Conservation (phyloP, 2,113 vertebrate genomes). For the Dissostichus mawsoni region DNA sequence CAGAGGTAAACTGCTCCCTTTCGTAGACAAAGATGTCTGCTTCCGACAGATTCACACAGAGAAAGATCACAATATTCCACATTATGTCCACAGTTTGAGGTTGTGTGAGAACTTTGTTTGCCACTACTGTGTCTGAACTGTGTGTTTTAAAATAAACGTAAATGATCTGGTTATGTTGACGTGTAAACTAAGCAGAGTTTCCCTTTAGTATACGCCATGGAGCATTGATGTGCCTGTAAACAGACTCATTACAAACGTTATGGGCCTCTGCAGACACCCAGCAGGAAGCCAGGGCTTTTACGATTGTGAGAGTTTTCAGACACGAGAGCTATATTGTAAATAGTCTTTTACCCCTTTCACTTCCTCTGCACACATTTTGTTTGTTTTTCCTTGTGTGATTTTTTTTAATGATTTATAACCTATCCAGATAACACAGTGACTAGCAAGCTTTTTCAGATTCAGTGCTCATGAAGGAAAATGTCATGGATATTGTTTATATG, state of each 20-base stretch:
- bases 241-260: constrained; percentile 33
- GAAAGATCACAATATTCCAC: constrained; percentile 21
- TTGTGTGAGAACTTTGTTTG: neutral
- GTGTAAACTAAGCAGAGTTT: neutral
- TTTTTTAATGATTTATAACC: constrained; percentile 56
- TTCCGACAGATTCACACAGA: constrained; percentile 30
- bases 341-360: constrained; percentile 47
- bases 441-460: constrained; percentile 70
- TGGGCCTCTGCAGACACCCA: constrained; percentile 21
- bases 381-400: constrained; percentile 51
- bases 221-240: constrained; percentile 19
- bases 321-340: constrained; percentile 72
- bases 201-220: neutral
- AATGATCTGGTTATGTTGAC: constrained; percentile 18
- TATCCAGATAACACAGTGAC: constrained; percentile 72
- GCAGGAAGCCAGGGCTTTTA: constrained; percentile 28
- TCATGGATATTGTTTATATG: constrained; percentile 72
- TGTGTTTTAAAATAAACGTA: neutral
- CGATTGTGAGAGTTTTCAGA: constrained; percentile 33
- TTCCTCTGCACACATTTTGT: constrained; percentile 45
- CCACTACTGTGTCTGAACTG: neutral
- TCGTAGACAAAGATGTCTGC: neutral
- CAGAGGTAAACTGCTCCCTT: constrained; percentile 17
- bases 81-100: neutral
- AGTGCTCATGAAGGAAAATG: constrained; percentile 84